Evolutionary conservation across 2,797 vertebrate species (phyloP).

Genomic region (Falco columbarius): DNA sequence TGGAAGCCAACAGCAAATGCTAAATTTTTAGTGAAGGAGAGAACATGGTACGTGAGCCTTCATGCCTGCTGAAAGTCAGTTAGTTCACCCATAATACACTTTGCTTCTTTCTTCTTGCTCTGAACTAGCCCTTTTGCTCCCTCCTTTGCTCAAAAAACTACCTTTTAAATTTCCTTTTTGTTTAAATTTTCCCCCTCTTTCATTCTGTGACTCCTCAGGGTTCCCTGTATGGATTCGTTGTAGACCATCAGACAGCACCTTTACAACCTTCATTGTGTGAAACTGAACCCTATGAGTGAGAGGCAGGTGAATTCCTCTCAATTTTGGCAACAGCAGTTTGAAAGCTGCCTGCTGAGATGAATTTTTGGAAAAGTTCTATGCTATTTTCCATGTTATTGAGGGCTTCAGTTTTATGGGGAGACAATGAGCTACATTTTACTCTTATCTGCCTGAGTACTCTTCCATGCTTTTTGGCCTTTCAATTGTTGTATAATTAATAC

Average conservation of each 20-base stretch:
- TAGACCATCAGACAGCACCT: background rate
- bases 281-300: background rate
- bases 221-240: background rate
- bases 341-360: background rate
- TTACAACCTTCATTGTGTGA: background rate
- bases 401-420: background rate
- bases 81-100: background rate
- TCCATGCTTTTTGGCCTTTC: background rate
- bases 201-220: background rate
- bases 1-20: background rate
- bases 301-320: background rate
- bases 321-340: background rate
- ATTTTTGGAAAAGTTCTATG: background rate
- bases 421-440: background rate
- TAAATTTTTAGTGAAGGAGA: background rate
- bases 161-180: background rate
- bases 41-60: background rate
- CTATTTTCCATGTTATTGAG: background rate
- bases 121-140: background rate
- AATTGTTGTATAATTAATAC: background rate
- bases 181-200: background rate
- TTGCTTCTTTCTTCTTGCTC: background rate
- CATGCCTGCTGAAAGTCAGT: background rate
- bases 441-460: background rate
- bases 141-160: background rate